These are phyloP conservation scores for Halichoerus grypus DNA, from an alignment of 2,113 vertebrate species.

Conservation along the genomic window DNA sequence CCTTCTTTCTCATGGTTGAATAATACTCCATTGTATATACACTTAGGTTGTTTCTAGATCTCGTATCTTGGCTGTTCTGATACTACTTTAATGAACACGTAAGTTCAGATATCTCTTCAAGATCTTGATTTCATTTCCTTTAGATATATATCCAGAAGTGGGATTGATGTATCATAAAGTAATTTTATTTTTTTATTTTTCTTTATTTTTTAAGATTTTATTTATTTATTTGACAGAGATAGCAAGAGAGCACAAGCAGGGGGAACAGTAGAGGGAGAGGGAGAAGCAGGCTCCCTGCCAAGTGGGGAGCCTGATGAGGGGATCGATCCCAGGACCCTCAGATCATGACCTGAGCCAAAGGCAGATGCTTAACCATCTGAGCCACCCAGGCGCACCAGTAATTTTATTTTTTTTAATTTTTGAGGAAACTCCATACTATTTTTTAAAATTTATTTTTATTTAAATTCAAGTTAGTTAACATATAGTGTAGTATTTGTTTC, in stretches of 20 bases:
- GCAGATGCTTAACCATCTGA: too few relatives aligned
- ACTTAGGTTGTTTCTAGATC: background rate
- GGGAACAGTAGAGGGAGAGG: too few relatives aligned
- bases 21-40: background rate
- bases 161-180: background rate
- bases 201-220: too few relatives aligned
- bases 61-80: background rate
- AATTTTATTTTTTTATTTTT: background rate
- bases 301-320: too few relatives aligned
- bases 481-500: background rate
- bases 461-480: background rate
- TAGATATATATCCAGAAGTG: background rate
- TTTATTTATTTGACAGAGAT: too few relatives aligned
- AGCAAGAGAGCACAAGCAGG: too few relatives aligned
- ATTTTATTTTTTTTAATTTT: background rate
- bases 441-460: background rate
- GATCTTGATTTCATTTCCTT: background rate
- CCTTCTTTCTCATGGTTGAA: background rate
- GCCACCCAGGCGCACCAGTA: background rate
- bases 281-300: too few relatives aligned
- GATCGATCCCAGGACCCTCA: too few relatives aligned
- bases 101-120: background rate
- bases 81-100: background rate
- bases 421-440: background rate
- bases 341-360: too few relatives aligned